These are phyloP conservation scores for Melanaphis sacchari DNA, from an alignment of 1,140 invertebrate species.

Conservation along the genomic window DNA sequence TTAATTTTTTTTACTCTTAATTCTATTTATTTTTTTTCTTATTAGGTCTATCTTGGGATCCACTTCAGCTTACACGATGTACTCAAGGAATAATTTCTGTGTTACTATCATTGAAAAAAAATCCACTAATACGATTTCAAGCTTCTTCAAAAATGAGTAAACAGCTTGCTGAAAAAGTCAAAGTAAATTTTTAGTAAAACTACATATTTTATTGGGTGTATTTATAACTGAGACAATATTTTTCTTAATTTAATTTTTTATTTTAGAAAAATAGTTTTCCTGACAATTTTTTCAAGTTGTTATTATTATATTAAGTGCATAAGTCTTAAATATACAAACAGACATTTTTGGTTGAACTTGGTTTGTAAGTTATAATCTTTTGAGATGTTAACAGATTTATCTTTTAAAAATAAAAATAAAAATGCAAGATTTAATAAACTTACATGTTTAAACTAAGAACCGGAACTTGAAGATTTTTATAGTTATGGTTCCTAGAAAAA, in stretches of 20 bases:
- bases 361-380: background rate
- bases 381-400: background rate
- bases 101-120: conserved; percentile 90
- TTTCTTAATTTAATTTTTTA: background rate
- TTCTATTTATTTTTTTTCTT: conserved; percentile 19
- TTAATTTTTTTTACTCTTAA: conserved; percentile 14
- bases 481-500: no score
- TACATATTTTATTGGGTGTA: background rate
- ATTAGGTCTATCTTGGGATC: conserved; percentile 78
- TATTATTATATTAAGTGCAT: background rate
- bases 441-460: no score
- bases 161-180: conserved; percentile 83
- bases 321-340: background rate
- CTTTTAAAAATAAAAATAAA: background rate
- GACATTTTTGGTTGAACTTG: background rate
- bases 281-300: background rate
- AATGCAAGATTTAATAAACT: no score
- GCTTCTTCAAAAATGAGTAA: conserved; percentile 85
- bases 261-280: background rate
- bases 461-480: no score
- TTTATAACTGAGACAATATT: background rate
- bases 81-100: conserved; percentile 86
- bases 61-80: conserved; percentile 75
- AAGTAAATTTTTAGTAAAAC: conserved; percentile 62
- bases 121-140: conserved; percentile 91